These are phyloP conservation scores for Tetragnatha versicolor DNA, from an alignment of 1,140 invertebrate genomes.

Conservation along the genomic window DNA sequence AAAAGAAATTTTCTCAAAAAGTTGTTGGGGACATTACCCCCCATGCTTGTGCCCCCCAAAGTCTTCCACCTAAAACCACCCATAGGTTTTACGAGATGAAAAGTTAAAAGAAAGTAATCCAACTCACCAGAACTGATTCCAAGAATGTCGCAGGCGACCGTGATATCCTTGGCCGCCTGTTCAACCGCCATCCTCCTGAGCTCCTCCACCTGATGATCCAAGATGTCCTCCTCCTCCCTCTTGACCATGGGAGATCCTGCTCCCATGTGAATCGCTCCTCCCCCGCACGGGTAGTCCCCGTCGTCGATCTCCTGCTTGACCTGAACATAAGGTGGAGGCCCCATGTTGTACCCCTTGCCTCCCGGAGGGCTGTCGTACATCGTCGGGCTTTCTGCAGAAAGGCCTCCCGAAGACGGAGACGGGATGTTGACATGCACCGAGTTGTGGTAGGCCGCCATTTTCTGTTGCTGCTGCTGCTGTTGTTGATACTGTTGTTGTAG, in stretches of 20 bases:
- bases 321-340: constrained; percentile 42
- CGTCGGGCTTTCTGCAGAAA: constrained; percentile 36
- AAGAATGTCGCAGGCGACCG: constrained; percentile 80
- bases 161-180: constrained; percentile 82
- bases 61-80: no score
- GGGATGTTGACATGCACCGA: constrained; percentile 25
- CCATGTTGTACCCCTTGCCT: constrained; percentile 5
- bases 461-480: not conserved
- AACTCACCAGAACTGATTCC: constrained; percentile 84
- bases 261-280: not conserved
- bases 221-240: constrained; percentile 18
- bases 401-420: constrained; percentile 19
- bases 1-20: no score
- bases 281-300: constrained; percentile 8
- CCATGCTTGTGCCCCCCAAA: no score
- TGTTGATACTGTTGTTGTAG: no score
- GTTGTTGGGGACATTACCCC: no score
- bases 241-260: constrained; percentile 9
- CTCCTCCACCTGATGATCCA: constrained; percentile 70
- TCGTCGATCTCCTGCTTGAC: constrained; percentile 40
- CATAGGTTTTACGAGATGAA: not conserved
- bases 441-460: constrained; percentile 20
- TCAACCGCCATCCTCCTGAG: constrained; percentile 84
- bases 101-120: not conserved
- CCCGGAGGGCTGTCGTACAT: constrained; percentile 28